Percentiles rank a stretch among this genome's conserved stretches.
These are phyloP conservation scores for Oncorhynchus masou DNA, from an alignment of 2,113 vertebrate species.

Conservation along the genomic window DNA sequence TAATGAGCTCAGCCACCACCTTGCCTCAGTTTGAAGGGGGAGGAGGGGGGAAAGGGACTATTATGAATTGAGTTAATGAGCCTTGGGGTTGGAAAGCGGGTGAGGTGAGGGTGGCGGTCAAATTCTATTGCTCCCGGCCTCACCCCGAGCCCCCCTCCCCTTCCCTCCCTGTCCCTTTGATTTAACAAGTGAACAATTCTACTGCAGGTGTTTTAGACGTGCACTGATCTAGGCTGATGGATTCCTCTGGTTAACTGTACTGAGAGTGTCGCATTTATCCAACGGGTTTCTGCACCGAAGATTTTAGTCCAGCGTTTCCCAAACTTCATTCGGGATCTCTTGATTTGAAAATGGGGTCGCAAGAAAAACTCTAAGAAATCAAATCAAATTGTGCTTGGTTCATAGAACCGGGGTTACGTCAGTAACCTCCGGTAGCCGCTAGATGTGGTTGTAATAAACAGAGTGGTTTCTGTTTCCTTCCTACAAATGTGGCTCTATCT, in stretches of 20 bases:
- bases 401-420: too few species aligned
- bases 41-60: background rate
- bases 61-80: constrained; percentile 34
- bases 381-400: too few species aligned
- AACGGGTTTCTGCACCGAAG: background rate
- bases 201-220: background rate
- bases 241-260: constrained; percentile 2
- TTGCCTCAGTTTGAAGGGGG: background rate
- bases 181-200: background rate
- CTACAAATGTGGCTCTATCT: too few species aligned
- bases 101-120: background rate
- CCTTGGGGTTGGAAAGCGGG: background rate
- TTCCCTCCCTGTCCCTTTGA: background rate
- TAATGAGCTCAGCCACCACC: constrained; percentile 23
- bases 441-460: too few species aligned
- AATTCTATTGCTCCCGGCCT: background rate
- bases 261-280: background rate
- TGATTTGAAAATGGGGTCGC: too few species aligned
- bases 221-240: background rate
- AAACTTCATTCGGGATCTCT: background rate
- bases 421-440: too few species aligned
- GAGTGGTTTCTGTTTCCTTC: too few species aligned
- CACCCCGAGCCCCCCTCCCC: background rate
- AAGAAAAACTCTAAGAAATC: too few species aligned
- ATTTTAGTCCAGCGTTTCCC: background rate